Percentiles rank a stretch among this genome's conserved stretches.
These are phyloP conservation scores for Polymixis flavicincta DNA, from an alignment of 2,888 invertebrate genomes.

Conservation along the genomic window DNA sequence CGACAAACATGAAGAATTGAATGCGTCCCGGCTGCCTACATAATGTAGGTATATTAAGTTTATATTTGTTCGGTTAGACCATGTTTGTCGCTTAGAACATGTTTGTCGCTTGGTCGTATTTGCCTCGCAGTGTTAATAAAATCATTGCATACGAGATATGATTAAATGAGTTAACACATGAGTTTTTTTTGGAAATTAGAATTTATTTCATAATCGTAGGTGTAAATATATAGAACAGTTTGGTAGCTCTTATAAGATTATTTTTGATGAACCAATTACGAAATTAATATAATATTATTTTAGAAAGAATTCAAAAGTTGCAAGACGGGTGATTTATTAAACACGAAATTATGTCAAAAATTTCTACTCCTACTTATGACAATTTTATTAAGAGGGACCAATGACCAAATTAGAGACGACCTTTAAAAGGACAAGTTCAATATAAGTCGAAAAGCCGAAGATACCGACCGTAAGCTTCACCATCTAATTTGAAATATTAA, in stretches of 20 bases:
- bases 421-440: slow-evolving; percentile 12
- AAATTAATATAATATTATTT: neutral
- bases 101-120: slow-evolving; percentile 52
- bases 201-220: neutral
- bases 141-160: slow-evolving; percentile 46
- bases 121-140: slow-evolving; percentile 57
- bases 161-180: slow-evolving; percentile 17
- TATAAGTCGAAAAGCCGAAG: slow-evolving; percentile 4
- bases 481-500: slow-evolving; percentile 14
- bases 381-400: slow-evolving; percentile 12
- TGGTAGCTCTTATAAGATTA: neutral
- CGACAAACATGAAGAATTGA: slow-evolving; percentile 78
- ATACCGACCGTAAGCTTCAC: neutral
- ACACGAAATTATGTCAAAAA: neutral
- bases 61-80: slow-evolving; percentile 61
- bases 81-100: slow-evolving; percentile 54
- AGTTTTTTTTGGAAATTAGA: neutral
- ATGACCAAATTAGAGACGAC: slow-evolving; percentile 21
- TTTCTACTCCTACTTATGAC: neutral
- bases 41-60: slow-evolving; percentile 61
- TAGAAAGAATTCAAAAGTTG: neutral
- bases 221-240: neutral
- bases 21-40: slow-evolving; percentile 53
- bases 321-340: slow-evolving; percentile 5
- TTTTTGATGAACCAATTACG: neutral